Evolutionary conservation across 2,797 vertebrate genomes (phyloP).

Genomic region (Menidia menidia): DNA sequence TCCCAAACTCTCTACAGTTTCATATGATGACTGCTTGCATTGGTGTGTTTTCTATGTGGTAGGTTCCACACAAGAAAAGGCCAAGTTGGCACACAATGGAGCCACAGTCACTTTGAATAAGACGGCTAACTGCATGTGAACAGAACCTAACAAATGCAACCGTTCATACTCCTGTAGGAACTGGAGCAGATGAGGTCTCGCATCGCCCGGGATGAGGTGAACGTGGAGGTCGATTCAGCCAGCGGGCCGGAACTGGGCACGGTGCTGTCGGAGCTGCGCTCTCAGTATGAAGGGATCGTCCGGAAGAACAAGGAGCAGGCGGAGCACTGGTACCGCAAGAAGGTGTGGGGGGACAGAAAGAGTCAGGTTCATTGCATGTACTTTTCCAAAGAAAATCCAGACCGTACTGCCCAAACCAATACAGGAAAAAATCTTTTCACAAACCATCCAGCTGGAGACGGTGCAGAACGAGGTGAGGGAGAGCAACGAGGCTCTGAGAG

Average conservation of each 20-base stretch:
- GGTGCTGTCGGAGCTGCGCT: slow-evolving; percentile 80
- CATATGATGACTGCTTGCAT: slow-evolving; percentile 23
- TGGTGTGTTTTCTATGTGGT: not conserved
- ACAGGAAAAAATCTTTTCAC: not conserved
- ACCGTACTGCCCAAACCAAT: not conserved
- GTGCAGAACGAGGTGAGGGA: slow-evolving; percentile 84
- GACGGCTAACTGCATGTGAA: not conserved
- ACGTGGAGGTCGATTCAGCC: slow-evolving; percentile 84
- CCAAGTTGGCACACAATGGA: not conserved
- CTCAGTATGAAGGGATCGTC: slow-evolving; percentile 86
- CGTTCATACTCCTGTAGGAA: slow-evolving; percentile 72
- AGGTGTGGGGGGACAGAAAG: slow-evolving; percentile 64
- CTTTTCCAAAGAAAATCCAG: not conserved
- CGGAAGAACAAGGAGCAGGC: slow-evolving; percentile 86
- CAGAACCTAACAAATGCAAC: not conserved
- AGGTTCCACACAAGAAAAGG: not conserved
- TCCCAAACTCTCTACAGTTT: slow-evolving; percentile 34
- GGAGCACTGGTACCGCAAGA: slow-evolving; percentile 84
- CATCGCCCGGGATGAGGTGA: slow-evolving; percentile 83
- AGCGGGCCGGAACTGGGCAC: slow-evolving; percentile 83
- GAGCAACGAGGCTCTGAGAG: slow-evolving; percentile 83
- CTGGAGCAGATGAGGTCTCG: slow-evolving; percentile 81
- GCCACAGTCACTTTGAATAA: not conserved
- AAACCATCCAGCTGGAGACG: slow-evolving; percentile 76
- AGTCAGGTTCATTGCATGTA: not conserved